These are phyloP conservation scores for Protaetia brevitarsis DNA, from an alignment of 1,140 invertebrate genomes.

Conservation along the genomic window DNA sequence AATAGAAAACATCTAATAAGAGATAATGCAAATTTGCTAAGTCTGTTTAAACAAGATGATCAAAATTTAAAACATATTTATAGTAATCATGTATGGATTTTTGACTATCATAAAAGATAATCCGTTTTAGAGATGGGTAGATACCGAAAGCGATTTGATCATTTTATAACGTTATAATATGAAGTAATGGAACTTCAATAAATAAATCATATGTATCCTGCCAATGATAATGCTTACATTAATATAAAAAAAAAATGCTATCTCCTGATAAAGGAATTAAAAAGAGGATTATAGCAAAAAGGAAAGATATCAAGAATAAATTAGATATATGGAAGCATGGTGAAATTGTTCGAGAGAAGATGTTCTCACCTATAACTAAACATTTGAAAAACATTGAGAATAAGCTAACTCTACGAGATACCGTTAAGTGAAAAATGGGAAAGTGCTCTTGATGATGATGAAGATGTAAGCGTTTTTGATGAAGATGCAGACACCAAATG, in stretches of 20 bases:
- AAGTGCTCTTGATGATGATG: not conserved
- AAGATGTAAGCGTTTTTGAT: too few species aligned
- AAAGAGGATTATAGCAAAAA: not conserved
- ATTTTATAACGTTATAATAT: constrained; percentile 23
- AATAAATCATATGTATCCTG: not conserved
- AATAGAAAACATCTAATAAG: constrained; percentile 48
- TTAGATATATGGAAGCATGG: constrained; percentile 1
- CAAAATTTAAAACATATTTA: constrained; percentile 48
- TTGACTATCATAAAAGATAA: constrained; percentile 42
- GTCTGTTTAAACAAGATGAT: constrained; percentile 50
- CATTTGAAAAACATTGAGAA: not conserved
- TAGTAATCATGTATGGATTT: constrained; percentile 46
- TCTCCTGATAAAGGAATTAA: not conserved
- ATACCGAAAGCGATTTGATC: constrained; percentile 42
- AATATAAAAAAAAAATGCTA: not conserved
- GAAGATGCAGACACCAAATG: too few species aligned
- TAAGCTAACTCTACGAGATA: too few species aligned
- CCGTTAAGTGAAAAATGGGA: not conserved
- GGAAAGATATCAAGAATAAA: constrained; percentile 1
- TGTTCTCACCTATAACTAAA: constrained; percentile 9
- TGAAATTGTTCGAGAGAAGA: too few species aligned
- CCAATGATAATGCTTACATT: not conserved
- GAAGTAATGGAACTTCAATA: too few species aligned
- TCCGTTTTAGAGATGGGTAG: constrained; percentile 36
- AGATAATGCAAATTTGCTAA: constrained; percentile 48